A percentile compares a stretch with the other conserved stretches of the same genome.
These are phyloP conservation scores for Eristalinus aeneus DNA, from an alignment of 2,888 invertebrate genomes.

Conservation along the genomic window DNA sequence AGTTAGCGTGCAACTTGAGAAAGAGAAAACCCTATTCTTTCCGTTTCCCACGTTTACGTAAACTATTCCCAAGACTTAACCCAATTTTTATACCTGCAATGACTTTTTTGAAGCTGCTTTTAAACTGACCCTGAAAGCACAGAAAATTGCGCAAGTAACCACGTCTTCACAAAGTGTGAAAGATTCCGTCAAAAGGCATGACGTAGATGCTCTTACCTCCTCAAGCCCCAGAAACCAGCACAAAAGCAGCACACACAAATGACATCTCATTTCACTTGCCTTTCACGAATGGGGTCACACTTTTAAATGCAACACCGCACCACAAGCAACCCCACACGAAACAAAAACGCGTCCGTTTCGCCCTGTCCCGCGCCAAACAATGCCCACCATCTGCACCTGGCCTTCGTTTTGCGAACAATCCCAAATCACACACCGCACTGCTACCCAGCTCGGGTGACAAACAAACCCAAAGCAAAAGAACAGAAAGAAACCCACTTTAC, in stretches of 20 bases:
- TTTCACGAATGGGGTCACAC: constrained; percentile 25
- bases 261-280: background rate
- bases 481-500: constrained; percentile 40
- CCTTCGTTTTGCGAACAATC: constrained; percentile 16
- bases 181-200: background rate
- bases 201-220: background rate
- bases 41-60: no score
- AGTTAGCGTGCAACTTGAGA: no score
- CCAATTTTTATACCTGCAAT: no score
- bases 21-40: no score
- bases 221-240: background rate
- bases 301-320: background rate
- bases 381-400: constrained; percentile 6
- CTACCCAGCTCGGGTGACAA: background rate
- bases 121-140: background rate
- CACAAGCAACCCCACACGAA: background rate
- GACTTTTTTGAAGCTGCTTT: background rate
- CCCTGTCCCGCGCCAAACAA: background rate
- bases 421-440: background rate
- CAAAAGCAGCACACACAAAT: background rate
- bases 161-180: background rate
- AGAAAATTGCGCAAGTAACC: background rate
- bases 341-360: background rate
- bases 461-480: background rate
- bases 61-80: no score